Percentiles rank a stretch among this genome's conserved stretches.
Evolutionary conservation across 2,797 vertebrate species (phyloP).

Genomic region (Coranthus polyacanthus): DNA sequence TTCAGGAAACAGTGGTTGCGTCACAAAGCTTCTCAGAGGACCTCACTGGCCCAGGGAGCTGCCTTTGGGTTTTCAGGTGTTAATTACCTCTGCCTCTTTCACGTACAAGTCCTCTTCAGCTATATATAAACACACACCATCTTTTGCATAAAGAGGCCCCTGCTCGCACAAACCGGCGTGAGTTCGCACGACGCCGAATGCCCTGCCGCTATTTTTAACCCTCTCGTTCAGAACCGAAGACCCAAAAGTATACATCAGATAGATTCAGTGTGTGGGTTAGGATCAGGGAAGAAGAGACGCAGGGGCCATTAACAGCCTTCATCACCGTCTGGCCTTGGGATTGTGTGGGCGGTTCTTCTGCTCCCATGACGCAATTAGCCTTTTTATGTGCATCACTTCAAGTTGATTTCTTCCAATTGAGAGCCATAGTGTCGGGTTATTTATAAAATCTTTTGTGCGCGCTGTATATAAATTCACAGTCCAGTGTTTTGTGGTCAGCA

Average conservation of each 20-base stretch:
- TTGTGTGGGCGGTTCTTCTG: conserved; percentile 76
- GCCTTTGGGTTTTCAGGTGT: conserved; percentile 71
- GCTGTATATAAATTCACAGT: conserved; percentile 24
- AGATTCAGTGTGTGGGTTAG: conserved; percentile 52
- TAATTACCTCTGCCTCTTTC: conserved; percentile 74
- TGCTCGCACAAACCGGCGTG: conserved; percentile 55
- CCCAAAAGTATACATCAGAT: conserved; percentile 68
- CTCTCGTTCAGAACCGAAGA: conserved; percentile 57
- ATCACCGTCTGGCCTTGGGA: conserved; percentile 70
- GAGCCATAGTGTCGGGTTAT: conserved; percentile 53
- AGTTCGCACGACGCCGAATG: conserved; percentile 30
- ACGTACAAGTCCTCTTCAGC: conserved; percentile 64
- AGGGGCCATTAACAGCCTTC: conserved; percentile 74
- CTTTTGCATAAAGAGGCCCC: conserved; percentile 54
- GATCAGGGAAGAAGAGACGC: conserved; percentile 59
- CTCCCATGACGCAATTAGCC: conserved; percentile 79
- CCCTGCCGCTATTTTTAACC: conserved; percentile 74
- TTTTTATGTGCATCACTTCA: conserved; percentile 72
- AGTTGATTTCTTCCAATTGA: conserved; percentile 60
- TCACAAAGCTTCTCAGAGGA: conserved; percentile 66
- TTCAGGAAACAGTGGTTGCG: conserved; percentile 61
- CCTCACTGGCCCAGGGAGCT: conserved; percentile 22
- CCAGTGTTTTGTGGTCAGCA: conserved; percentile 18
- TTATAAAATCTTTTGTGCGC: conserved; percentile 44
- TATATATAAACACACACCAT: conserved; percentile 68